Evolutionary conservation across 1,140 invertebrate species (phyloP).

Genomic region (Cydia amplana): DNA sequence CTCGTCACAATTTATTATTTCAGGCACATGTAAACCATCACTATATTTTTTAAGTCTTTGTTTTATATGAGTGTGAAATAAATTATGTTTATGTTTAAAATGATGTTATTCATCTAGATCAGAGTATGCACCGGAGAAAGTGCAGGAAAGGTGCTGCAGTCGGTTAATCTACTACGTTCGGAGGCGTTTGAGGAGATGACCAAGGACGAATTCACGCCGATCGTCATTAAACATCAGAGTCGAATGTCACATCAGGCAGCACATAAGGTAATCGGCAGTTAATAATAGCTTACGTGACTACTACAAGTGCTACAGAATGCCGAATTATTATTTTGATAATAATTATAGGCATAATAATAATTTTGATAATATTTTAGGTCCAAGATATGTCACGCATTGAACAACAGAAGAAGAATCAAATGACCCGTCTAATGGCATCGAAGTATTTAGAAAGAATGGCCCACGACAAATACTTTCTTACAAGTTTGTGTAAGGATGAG

Average conservation of each 20-base stretch:
- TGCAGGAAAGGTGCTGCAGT: conserved; percentile 53
- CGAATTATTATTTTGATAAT: too few species aligned
- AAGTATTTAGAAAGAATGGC: conserved; percentile 75
- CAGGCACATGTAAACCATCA: too few species aligned
- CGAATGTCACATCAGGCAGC: conserved; percentile 50
- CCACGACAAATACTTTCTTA: conserved; percentile 72
- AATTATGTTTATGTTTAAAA: too few species aligned
- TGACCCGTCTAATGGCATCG: conserved; percentile 68
- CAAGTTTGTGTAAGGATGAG: conserved; percentile 65
- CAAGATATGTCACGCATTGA: conserved; percentile 66
- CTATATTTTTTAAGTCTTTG: too few species aligned
- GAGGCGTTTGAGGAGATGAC: conserved; percentile 37
- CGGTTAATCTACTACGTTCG: conserved; percentile 36
- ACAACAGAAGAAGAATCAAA: conserved; percentile 63
- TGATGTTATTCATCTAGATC: conserved; percentile 43
- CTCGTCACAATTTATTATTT: conserved; percentile 7
- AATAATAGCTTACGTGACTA: background rate
- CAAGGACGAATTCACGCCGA: conserved; percentile 36
- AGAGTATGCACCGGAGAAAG: conserved; percentile 58
- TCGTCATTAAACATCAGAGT: conserved; percentile 38
- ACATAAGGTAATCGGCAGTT: conserved; percentile 51
- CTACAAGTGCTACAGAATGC: too few species aligned
- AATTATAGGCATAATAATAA: too few species aligned
- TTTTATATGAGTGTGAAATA: too few species aligned
- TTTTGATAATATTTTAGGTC: conserved; percentile 49